Percentiles rank a stretch among this genome's conserved stretches.
These are phyloP conservation scores for Lampris incognitus DNA, from an alignment of 2,113 vertebrate genomes.

Conservation along the genomic window DNA sequence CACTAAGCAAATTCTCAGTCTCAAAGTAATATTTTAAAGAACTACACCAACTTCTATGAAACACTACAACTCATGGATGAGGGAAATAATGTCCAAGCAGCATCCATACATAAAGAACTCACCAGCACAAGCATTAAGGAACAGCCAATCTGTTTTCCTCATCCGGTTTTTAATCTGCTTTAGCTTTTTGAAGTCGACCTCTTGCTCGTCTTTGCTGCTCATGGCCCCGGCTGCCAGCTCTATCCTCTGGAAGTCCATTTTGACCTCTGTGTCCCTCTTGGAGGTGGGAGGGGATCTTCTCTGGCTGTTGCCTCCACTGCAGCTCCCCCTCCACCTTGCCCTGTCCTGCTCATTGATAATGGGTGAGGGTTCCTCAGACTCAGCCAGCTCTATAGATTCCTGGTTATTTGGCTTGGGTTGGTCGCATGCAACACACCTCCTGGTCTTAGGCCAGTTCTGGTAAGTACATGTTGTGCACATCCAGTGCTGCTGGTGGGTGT, in stretches of 20 bases:
- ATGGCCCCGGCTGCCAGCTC: conserved; percentile 87
- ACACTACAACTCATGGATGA: neutral
- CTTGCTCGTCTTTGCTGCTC: conserved; percentile 89
- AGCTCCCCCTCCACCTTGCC: conserved; percentile 87
- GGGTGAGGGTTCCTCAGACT: conserved; percentile 88
- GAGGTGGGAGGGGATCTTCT: conserved; percentile 88
- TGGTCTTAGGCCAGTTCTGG: conserved; percentile 95
- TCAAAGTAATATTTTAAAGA: conserved; percentile 70
- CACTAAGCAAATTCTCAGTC: conserved; percentile 76
- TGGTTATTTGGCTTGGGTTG: conserved; percentile 90
- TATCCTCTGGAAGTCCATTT: conserved; percentile 97
- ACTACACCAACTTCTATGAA: conserved; percentile 47
- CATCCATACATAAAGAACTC: conserved; percentile 82
- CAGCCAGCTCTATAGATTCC: conserved; percentile 87
- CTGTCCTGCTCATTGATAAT: conserved; percentile 95
- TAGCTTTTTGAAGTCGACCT: conserved; percentile 93
- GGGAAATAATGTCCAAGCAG: conserved; percentile 65
- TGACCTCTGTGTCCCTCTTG: conserved; percentile 88
- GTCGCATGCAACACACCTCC: conserved; percentile 93
- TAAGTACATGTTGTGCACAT: conserved; percentile 93
- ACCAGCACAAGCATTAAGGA: conserved; percentile 97
- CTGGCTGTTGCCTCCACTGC: conserved; percentile 87
- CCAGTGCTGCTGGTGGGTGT: conserved; percentile 92
- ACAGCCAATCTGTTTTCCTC: conserved; percentile 98
- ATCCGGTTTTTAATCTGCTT: conserved; percentile 98